These are phyloP conservation scores for Lagopus leucura DNA, from an alignment of 2,113 vertebrate genomes.

Conservation along the genomic window DNA sequence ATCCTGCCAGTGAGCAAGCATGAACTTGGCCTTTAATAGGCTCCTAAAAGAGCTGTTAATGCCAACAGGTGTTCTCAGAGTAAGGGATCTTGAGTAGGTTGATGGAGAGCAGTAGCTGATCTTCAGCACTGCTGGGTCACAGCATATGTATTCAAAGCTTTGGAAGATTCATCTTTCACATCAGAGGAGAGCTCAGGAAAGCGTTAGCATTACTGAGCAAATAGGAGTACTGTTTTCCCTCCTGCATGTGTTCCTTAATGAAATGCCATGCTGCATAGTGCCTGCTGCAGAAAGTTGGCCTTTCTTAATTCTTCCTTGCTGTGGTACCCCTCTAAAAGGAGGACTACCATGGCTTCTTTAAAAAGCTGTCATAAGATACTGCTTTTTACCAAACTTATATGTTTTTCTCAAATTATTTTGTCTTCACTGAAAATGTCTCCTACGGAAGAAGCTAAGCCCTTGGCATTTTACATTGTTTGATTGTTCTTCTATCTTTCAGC, in stretches of 20 bases:
- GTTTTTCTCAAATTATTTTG: neutral
- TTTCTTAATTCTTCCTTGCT: neutral
- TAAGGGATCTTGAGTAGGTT: neutral
- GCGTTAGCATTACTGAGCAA: neutral
- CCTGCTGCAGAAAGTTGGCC: neutral
- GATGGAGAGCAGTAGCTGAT: neutral
- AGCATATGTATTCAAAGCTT: neutral
- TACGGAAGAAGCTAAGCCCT: neutral
- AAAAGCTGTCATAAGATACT: neutral
- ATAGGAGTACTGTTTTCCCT: neutral
- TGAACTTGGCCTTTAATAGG: neutral
- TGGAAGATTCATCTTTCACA: neutral
- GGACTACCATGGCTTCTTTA: neutral
- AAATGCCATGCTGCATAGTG: neutral
- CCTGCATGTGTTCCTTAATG: neutral
- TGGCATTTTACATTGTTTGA: neutral
- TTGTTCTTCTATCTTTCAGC: conserved; percentile 9
- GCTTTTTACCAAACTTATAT: neutral
- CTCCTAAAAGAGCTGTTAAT: neutral
- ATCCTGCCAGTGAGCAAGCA: neutral
- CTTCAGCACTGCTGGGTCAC: neutral
- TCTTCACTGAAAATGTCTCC: neutral
- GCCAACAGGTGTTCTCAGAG: too few species aligned
- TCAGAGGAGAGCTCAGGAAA: neutral
- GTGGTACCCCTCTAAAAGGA: neutral